phyloP scores from a whole-genome alignment of 2,113 vertebrate species.

The Ophiodon elongatus region DNA sequence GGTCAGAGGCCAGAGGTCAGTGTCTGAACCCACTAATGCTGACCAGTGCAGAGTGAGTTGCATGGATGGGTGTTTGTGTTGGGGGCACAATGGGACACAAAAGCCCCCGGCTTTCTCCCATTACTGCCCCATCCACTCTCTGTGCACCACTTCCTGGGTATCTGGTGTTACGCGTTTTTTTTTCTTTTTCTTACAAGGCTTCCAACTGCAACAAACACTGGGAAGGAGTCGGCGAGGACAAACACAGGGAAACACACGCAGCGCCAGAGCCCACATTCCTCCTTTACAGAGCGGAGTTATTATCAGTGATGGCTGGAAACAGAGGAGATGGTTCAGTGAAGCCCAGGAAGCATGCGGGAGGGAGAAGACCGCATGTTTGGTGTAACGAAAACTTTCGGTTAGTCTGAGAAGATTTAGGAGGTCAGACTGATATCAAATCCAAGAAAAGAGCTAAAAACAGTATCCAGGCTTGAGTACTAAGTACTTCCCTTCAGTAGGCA shows the following conservation, averaged over 20 bases:
- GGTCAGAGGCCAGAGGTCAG: slow-evolving; percentile 55
- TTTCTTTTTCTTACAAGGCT: slow-evolving; percentile 46
- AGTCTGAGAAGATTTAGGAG: background rate
- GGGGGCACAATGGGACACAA: slow-evolving; percentile 41
- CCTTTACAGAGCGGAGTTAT: background rate
- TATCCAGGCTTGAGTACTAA: background rate
- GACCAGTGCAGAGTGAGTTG: slow-evolving; percentile 7
- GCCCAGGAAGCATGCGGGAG: slow-evolving; percentile 26
- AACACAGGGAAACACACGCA: slow-evolving; percentile 19
- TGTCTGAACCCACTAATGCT: slow-evolving; percentile 18
- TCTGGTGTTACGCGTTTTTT: slow-evolving; percentile 50
- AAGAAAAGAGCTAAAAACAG: background rate
- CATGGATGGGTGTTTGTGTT: background rate
- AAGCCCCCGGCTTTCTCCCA: slow-evolving; percentile 6
- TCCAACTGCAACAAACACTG: slow-evolving; percentile 56
- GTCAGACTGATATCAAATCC: background rate
- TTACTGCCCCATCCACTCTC: slow-evolving; percentile 42
- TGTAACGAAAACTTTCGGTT: background rate
- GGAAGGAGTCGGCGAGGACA: slow-evolving; percentile 14
- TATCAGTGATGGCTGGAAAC: slow-evolving; percentile 30
- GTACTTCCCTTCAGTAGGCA: background rate
- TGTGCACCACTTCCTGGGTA: slow-evolving; percentile 53
- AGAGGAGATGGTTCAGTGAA: slow-evolving; percentile 13
- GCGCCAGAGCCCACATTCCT: slow-evolving; percentile 48
- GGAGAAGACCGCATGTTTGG: background rate